Conservation (phyloP, 1,140 invertebrate genomes). For the Musca domestica region DNA sequence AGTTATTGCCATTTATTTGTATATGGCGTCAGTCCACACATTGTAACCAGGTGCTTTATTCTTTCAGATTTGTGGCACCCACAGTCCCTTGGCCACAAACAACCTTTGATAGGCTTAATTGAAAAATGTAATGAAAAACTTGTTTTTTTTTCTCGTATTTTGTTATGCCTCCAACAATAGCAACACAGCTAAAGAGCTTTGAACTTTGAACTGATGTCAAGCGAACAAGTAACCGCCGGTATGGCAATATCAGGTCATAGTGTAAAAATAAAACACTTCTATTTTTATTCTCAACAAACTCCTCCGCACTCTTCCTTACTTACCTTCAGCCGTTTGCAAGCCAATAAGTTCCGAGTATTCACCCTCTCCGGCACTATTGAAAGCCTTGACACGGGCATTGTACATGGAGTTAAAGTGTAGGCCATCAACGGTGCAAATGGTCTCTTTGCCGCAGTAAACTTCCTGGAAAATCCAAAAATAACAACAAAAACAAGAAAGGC, state of each 20-base stretch:
- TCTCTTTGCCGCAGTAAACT: slow-evolving; percentile 97
- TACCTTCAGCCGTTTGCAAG: slow-evolving; percentile 95
- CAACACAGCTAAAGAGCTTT: background rate
- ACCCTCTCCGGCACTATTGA: slow-evolving; percentile 93
- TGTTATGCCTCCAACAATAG: background rate
- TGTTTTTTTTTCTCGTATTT: background rate
- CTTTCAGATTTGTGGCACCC: no score
- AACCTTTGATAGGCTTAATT: no score
- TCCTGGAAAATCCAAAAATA: slow-evolving; percentile 68
- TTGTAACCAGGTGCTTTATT: no score
- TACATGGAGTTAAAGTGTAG: slow-evolving; percentile 97
- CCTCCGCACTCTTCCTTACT: slow-evolving; percentile 34
- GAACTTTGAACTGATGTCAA: slow-evolving; percentile 3
- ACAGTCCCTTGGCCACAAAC: no score
- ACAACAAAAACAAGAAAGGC: background rate
- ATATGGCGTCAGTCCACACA: no score
- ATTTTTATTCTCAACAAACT: background rate
- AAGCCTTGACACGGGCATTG: slow-evolving; percentile 95
- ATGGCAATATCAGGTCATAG: no score
- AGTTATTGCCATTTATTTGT: no score
- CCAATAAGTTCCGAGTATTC: slow-evolving; percentile 93
- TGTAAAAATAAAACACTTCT: no score
- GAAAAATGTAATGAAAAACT: no score
- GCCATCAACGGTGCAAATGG: slow-evolving; percentile 96
- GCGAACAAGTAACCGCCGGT: background rate